Base-by-base conservation (phyloP, 2,113 vertebrate species). In the Struthio camelus region DNA sequence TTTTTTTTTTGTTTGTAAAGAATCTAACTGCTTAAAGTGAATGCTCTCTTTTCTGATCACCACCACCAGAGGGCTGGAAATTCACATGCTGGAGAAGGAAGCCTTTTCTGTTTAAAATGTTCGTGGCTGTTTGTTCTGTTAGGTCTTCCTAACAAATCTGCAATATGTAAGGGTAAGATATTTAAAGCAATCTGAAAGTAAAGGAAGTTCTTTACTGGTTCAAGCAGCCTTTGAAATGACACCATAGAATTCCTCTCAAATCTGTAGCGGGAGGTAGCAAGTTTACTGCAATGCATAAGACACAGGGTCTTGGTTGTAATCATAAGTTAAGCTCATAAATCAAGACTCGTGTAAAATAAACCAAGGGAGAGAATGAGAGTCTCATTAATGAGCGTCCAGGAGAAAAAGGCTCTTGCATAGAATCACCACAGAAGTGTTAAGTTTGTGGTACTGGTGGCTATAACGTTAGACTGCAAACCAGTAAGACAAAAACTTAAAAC, bases 11-110 rank as follows among this genome's bases (percentile, higher is more conserved):
- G 11, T 48, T 87, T 73, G 40, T 87, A 8, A 77, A 24, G 6
- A 59, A 38, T 81, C 62, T 27, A 16, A 34, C 16, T 46, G 23
- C 15, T 59, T 36, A 6, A 25, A 12, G 30, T 6, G 34, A 38
- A 22, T 8, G 6, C 54, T 77, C 20, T 51, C 32, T 17, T 13
- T 71, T 8, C 50, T 65, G 34, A 14, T 83, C 64, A 16, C 20
- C 38, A 62, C 95, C 95, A 93, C 40, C 91, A 94, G 95, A 65
- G 89, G 94, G 95, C 94, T 84, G 64, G 40, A 27, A 91, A 65
- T 10, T 11, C 38, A 44, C 38, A 14, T 0, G 1, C 10, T 42
- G 44, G 56, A 51, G 30, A n/a, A 79, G 50, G 34, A 48, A 6
- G 2, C 11, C 32, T 56, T 64, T 77, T 5, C 8, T 19, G 3